Base-by-base conservation (phyloP, 2,113 vertebrate genomes). In the Xiphophorus maculatus region DNA sequence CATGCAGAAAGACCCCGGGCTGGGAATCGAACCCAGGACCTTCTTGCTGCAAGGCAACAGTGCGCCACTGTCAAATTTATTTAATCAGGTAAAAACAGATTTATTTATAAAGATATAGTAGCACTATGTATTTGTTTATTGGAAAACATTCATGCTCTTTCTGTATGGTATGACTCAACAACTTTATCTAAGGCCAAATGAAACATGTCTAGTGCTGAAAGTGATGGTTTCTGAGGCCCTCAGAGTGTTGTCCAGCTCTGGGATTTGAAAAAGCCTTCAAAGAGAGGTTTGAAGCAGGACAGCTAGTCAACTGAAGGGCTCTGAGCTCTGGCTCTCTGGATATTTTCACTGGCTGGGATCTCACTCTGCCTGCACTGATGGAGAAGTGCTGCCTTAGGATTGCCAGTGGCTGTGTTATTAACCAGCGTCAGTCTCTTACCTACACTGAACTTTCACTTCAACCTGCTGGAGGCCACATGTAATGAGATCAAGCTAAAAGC, bases 401-500 rank as follows among this genome's bases (percentile, higher is more conserved):
- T 71, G 79, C 83, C 79, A 84, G 44, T 69, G 75, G 79, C 40
- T 40, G 19, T 35, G 12, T 69, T 75, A 71, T 77, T 72, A 73
- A 66, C 58, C 69, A 73, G 61, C 67, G 74, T 81, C 74, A 58
- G 65, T 54, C 15, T 70, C 66, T 74, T 72, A 79, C 81, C 73
- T 60, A 0, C 58, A 64, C 78, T 76, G 37, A 83, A 82, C 79
- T 81, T 67, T 68, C 19, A 66, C 30, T 63, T 79, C 64, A 69
- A 42, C 77, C 69, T 69, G 76, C 84, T 84, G 44, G 0, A 66
- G 60, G 66, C 66, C 64, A 42, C 64, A 37, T 79, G 68, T 79
- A 79, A 91, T 76, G 35, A 75, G 84, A 84, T 87, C 40, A 84
- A 76, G 33, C 63, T 83, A 58, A 88, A 78, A 72, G 54, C 66